Percentiles rank a stretch among this genome's conserved stretches.
Conservation (phyloP, 2,797 vertebrate species). For the Sebastes taczanowskii region DNA sequence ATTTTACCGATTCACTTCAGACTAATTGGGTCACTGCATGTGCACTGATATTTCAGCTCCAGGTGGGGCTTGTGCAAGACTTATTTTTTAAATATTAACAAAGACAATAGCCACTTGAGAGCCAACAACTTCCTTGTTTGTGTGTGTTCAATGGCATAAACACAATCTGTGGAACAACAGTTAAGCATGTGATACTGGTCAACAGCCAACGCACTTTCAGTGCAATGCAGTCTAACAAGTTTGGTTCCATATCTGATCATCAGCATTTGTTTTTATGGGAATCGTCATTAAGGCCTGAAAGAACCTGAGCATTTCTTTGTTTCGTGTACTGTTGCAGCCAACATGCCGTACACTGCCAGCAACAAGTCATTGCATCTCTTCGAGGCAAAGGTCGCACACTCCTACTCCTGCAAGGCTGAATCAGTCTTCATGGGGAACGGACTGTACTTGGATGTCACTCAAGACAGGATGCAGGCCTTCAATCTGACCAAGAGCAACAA, state of each 20-base stretch:
- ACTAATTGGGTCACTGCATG: neutral
- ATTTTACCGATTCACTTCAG: neutral
- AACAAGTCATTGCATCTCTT: slow-evolving; percentile 70
- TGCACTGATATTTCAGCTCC: neutral
- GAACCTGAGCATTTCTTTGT: neutral
- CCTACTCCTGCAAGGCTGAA: slow-evolving; percentile 76
- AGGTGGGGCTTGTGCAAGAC: neutral
- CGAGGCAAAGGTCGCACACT: slow-evolving; percentile 53
- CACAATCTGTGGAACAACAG: neutral
- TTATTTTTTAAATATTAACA: slow-evolving; percentile 3
- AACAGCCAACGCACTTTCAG: neutral
- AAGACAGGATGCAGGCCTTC: slow-evolving; percentile 75
- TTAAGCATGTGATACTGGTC: slow-evolving; percentile 11
- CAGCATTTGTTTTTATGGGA: neutral
- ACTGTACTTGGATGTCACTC: slow-evolving; percentile 63
- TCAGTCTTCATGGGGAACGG: slow-evolving; percentile 57
- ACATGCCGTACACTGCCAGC: accelerated
- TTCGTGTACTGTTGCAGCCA: slow-evolving; percentile 26
- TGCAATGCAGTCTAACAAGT: slow-evolving; percentile 50
- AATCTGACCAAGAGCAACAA: slow-evolving; percentile 54
- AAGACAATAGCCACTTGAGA: neutral
- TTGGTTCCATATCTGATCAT: slow-evolving; percentile 11
- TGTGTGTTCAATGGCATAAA: neutral
- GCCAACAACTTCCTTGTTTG: slow-evolving; percentile 21
- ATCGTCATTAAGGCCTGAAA: neutral